Evolutionary conservation across 2,888 invertebrate genomes (phyloP).

Genomic region (Drosophila prostipennis): DNA sequence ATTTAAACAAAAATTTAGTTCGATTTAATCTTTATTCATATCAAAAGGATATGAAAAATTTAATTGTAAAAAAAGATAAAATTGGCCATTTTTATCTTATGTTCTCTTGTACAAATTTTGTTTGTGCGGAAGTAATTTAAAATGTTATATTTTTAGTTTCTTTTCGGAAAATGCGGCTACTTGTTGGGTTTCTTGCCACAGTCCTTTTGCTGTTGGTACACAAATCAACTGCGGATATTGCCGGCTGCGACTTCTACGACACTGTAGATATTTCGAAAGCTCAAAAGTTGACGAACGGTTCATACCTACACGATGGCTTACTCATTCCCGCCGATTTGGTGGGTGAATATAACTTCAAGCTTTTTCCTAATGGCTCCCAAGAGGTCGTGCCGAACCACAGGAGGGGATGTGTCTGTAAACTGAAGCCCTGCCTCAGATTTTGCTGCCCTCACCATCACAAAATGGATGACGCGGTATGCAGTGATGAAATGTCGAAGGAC

Average conservation of each 20-base stretch:
- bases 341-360: conserved; percentile 42
- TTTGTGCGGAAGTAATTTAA: too few species aligned
- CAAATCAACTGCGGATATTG: conserved; percentile 31
- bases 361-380: not conserved
- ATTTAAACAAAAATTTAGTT: too few species aligned
- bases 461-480: not conserved
- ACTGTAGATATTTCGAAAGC: conserved; percentile 60
- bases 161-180: not conserved
- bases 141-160: not conserved
- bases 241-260: conserved; percentile 64
- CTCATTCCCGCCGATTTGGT: conserved; percentile 56
- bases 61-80: too few species aligned
- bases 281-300: conserved; percentile 51
- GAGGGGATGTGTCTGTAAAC: conserved; percentile 70
- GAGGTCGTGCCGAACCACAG: conserved; percentile 31
- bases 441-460: conserved; percentile 54
- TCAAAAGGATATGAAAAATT: too few species aligned
- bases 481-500: not conserved
- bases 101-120: too few species aligned
- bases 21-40: too few species aligned
- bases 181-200: not conserved
- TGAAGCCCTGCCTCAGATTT: conserved; percentile 76
- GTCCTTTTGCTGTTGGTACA: not conserved
- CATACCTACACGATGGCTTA: conserved; percentile 62
- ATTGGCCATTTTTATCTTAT: too few species aligned